These are phyloP conservation scores for Apodemus sylvaticus DNA, from an alignment of 2,113 vertebrate species.

Conservation along the genomic window DNA sequence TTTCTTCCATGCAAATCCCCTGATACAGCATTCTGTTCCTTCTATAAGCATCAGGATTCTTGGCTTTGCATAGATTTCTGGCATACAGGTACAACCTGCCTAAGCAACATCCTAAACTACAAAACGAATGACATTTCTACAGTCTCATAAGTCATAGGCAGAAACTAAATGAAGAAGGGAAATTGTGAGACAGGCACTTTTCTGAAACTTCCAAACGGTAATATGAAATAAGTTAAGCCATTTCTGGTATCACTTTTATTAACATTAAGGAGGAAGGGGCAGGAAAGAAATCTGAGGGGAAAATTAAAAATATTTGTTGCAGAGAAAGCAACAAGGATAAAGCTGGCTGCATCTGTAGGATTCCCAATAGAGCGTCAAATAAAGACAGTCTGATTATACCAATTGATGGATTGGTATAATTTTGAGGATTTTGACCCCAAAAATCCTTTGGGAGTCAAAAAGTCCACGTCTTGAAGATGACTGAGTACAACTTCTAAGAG, in stretches of 20 bases:
- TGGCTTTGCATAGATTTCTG: not conserved
- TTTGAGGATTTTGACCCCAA: no score
- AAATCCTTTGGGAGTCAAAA: conserved; percentile 64
- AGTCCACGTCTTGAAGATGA: conserved; percentile 56
- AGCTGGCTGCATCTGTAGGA: not conserved
- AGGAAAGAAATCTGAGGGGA: not conserved
- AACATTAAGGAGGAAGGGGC: not conserved
- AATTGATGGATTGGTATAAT: conserved; percentile 41
- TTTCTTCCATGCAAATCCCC: not conserved
- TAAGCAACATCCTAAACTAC: not conserved
- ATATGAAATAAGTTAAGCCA: not conserved
- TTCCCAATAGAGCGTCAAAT: not conserved
- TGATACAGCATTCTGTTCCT: not conserved
- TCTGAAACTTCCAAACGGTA: not conserved
- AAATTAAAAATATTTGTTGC: not conserved
- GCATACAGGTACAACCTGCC: not conserved
- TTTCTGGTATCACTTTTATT: not conserved
- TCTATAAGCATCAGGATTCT: not conserved
- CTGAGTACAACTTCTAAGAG: conserved; percentile 61
- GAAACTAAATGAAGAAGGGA: not conserved
- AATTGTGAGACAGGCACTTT: not conserved
- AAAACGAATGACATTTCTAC: not conserved
- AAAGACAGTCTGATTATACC: not conserved
- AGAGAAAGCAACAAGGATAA: not conserved
- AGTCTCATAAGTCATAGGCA: not conserved